Evolutionary conservation across 2,888 invertebrate genomes (phyloP), one percentile per base, ranked within the genome.

Genomic region (Aphidius colemani): DNA sequence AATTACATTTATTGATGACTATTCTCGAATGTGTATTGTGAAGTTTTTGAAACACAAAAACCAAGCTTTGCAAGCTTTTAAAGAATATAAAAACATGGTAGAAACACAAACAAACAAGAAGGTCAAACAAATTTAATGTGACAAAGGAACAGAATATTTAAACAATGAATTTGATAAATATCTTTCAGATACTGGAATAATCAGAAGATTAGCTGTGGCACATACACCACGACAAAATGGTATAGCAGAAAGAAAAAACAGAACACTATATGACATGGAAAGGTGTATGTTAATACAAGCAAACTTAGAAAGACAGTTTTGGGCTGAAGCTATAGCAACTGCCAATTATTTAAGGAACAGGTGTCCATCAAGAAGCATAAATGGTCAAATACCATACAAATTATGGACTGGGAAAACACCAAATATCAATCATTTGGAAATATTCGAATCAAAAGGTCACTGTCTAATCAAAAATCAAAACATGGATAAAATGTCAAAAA

Each of bases 191-290:
- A 39, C 43, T 6, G 64, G 72, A n/a, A 77, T 75, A 7, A 44
- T 48, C 0, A 67, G 74, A 41, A 65, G 71, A 53, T 56, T 64
- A 0, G 68, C 74, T 1, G 67, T 71, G 4, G 65, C 74, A 0
- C 65, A 71, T 41, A 73, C 66, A 6, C 74, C 73, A 1, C 67
- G 74, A 57, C 71, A 72, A 44, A 78, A 76, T 67, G 77, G 74
- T 0, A 39, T 67, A 2, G 70, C 76, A 3, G 78, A 78, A 55
- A 41, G 74, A 3, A 69, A 71, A 48, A 75, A 75, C 49, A 61
- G 71, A 4, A 75, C 73, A 3, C 59, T 75, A 0, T 67, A 72
- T 30, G 72, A 75, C n/a, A 65, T 67, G 48, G 73, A 73, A 3
- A 67, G 75, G 39, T 66, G 69, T 9, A 69, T 77, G 66, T 43